A percentile compares a stretch with the other conserved stretches of the same genome.
phyloP scores from a whole-genome alignment of 2,113 vertebrate species.

The mouse (Mus musculus) region GRCm39 chr14:102474001-102474500 shows the following conservation, averaged over 20 bases:
- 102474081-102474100: not conserved
- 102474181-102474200: not conserved
- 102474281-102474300: not conserved
- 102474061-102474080: not conserved
- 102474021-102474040: not conserved
- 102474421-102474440: not conserved
- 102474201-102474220: constrained; percentile 19
- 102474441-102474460: not conserved
- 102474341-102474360: not conserved
- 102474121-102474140: not conserved
- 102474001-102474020: not conserved
- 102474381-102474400: not conserved
- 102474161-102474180: not conserved
- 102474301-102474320: not conserved
- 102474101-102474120: not conserved
- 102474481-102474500: not conserved
- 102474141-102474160: not conserved
- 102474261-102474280: not conserved
- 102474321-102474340: not conserved
- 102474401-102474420: not conserved
- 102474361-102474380: not conserved
- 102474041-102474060: constrained; percentile 4
- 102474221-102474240: not conserved
- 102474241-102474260: not conserved
- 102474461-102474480: not conserved